Evolutionary conservation across 2,888 invertebrate species (phyloP), one percentile per base, ranked within the genome.

Genomic region (Zygaena filipendulae): DNA sequence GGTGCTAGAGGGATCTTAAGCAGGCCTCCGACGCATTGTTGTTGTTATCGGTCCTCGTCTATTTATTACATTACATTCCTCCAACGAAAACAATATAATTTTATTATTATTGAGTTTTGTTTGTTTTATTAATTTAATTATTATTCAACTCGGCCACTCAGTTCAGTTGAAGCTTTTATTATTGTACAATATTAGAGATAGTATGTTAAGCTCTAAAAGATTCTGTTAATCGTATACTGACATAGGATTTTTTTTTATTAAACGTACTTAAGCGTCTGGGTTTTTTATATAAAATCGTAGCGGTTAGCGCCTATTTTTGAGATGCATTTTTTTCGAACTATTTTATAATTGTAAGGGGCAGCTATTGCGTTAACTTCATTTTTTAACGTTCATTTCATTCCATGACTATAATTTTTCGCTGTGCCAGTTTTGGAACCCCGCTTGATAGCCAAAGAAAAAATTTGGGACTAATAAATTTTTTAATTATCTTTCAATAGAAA

Each of bases 361-460:
- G 77, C 77, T 75, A 68, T 61, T 57, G 62, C 63, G 60, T 60
- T 60, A 53, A 58, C 64, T 53, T 47, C 59, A 54, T n/a, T n/a
- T n/a, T n/a, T n/a, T 62, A 51, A 52, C 54, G 57, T n/a, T n/a
- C n/a, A n/a, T n/a, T n/a, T 66, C 68, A 69, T 74, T 72, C 68
- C 66, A 67, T 63, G 49, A 49, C 55, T 52, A 53, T 52, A 52
- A 47, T 52, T 56, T 51, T 52, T 54, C 53, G 46, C 52, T 56
- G 52, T 39, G 55, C 43, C n/a, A 59, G 50, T 53, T 59, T 62
- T 64, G 55, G 54, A 55, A 58, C 55, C 61, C 64, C 52, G 64
- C 60, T 60, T 53, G 47, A 59, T 67, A 72, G 52, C 77, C 77
- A 77, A 77, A 77, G 75, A 77, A 63, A n/a, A n/a, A n/a, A 67